Base-by-base conservation (phyloP, 2,113 vertebrate species). In the Brachirus orientalis region DNA sequence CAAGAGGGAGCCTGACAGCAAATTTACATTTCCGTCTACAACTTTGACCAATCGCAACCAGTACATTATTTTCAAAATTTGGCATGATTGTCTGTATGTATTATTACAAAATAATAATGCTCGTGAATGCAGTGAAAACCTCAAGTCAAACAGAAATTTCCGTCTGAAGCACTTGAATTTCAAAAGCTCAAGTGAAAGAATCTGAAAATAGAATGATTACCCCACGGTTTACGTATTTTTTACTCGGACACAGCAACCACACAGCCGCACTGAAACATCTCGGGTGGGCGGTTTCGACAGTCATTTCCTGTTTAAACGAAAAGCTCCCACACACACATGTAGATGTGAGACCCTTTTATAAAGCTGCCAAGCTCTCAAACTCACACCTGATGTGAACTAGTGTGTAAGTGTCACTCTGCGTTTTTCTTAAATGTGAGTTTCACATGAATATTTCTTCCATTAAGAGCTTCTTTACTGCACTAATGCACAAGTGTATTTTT, bases 231-330 rank as follows among this genome's bases (percentile, higher is more conserved):
- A 6, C 45, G 61, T 19, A 70, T 63, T 58, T 22, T 76, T 57
- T 47, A 60, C 55, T 69, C 67, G 61, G 33, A 65, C 58, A 61
- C 57, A 17, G 12, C 4, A 63, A 56, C 50, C 63, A 54, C 67
- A 75, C 83, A 62, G 38, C 73, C 71, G 70, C 61, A 3, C 47
- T 56, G 55, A 28, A 70, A 63, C 75, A 66, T 47, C 54, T 75
- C 57, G 50, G n/a, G n/a, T n/a, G n/a, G n/a, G n/a, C n/a, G n/a
- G n/a, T n/a, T n/a, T n/a, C n/a, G n/a, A n/a, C n/a, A n/a, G 72
- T 6, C 7, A 28, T 75, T 89, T 86, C 83, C 73, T 79, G 71
- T 85, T 57, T 7, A 45, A n/a, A 51, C 61, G 47, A 48, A n/a
- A n/a, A n/a, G n/a, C n/a, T n/a, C n/a, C n/a, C 28, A 36, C 28